Conservation (phyloP, 2,888 invertebrate genomes). For the Muschampia plurimacula region DNA sequence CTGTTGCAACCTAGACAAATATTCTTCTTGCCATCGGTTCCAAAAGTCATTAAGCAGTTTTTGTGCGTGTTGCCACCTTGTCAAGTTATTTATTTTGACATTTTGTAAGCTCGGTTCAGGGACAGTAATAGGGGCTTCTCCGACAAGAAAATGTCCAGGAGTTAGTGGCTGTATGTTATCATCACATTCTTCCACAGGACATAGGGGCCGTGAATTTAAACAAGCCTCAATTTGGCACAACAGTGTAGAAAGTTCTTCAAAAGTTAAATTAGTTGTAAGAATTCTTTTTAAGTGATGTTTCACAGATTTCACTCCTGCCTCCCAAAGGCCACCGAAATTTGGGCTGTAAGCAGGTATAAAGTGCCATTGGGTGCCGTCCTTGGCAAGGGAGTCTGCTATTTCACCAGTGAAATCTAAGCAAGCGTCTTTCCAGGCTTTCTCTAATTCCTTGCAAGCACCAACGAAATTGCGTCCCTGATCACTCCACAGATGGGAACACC, state of each 20-base stretch:
- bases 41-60: background rate
- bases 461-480: background rate
- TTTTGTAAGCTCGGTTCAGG: background rate
- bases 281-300: background rate
- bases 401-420: background rate
- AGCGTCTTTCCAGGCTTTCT: background rate
- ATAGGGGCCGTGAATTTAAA: background rate
- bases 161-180: background rate
- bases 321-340: background rate
- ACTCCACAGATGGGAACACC: background rate
- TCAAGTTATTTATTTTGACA: background rate
- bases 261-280: background rate
- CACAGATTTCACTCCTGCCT: background rate
- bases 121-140: background rate
- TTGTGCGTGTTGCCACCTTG: background rate
- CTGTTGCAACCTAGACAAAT: background rate
- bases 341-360: background rate
- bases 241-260: background rate
- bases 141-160: background rate
- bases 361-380: background rate
- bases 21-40: background rate
- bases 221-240: background rate
- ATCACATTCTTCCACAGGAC: background rate
- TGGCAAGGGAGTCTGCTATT: background rate
- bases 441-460: background rate